Evolutionary conservation across 30 jellyfish, hydroid and myxozoan species (phyloP).

Genomic region (Cassiopea andromeda): DNA sequence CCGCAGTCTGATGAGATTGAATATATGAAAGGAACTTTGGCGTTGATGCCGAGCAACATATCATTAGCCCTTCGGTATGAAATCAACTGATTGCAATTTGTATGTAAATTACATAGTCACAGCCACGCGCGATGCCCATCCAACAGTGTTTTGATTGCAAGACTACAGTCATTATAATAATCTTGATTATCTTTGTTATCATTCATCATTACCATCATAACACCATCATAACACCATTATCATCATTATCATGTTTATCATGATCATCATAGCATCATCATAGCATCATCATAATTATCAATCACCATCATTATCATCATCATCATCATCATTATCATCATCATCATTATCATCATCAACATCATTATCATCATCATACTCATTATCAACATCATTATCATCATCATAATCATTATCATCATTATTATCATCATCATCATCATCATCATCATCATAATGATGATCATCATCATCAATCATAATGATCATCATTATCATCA

Average conservation of each 20-base stretch:
- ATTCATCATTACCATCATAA: background rate
- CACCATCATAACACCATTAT: background rate
- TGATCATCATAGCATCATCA: background rate
- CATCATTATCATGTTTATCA: background rate
- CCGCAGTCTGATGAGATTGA: slow-evolving; percentile 7
- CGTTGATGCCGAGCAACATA: slow-evolving; percentile 39
- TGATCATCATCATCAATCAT: background rate
- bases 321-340: slow-evolving; percentile 1
- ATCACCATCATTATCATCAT: background rate
- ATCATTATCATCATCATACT: background rate
- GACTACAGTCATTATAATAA: background rate
- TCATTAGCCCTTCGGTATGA: slow-evolving; percentile 36
- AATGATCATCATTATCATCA: no score
- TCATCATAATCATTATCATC: slow-evolving; percentile 4
- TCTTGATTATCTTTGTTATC: background rate
- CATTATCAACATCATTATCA: background rate
- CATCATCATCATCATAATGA: slow-evolving; percentile 4
- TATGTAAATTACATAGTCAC: no score
- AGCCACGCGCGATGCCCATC: no score
- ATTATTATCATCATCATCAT: background rate
- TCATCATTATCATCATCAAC: background rate
- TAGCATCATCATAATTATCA: background rate
- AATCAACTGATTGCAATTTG: background rate
- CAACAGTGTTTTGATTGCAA: no score
- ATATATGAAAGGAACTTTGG: background rate